phyloP scores from a whole-genome alignment of 2,113 vertebrate genomes.

The Muntiacus reevesi region DNA sequence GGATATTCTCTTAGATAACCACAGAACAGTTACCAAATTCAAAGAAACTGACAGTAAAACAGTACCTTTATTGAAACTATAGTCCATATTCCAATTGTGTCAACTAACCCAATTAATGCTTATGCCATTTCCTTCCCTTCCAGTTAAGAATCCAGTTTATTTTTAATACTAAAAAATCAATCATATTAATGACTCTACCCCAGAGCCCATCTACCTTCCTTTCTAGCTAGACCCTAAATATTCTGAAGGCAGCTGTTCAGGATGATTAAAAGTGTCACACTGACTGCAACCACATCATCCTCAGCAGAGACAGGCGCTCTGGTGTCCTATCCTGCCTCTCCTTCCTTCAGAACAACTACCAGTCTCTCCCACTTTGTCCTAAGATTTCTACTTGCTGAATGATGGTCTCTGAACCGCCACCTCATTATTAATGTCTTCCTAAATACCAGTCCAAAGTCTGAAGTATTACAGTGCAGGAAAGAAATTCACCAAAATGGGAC shows the following conservation, averaged over 20 bases:
- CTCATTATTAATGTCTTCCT: background rate
- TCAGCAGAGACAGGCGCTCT: background rate
- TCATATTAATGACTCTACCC: background rate
- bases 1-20: background rate
- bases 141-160: background rate
- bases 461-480: background rate
- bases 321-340: background rate
- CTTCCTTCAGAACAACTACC: background rate
- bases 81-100: background rate
- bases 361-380: background rate
- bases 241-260: background rate
- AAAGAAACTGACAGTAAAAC: conserved; percentile 26
- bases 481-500: background rate
- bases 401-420: background rate
- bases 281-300: background rate
- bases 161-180: background rate
- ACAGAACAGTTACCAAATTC: background rate
- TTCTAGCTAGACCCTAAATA: background rate
- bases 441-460: background rate
- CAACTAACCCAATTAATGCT: background rate
- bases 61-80: background rate
- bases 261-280: background rate
- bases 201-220: background rate
- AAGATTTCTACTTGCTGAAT: background rate
- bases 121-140: background rate